Base-by-base conservation (phyloP, 2,797 vertebrate species). In the Microchirus variegatus region DNA sequence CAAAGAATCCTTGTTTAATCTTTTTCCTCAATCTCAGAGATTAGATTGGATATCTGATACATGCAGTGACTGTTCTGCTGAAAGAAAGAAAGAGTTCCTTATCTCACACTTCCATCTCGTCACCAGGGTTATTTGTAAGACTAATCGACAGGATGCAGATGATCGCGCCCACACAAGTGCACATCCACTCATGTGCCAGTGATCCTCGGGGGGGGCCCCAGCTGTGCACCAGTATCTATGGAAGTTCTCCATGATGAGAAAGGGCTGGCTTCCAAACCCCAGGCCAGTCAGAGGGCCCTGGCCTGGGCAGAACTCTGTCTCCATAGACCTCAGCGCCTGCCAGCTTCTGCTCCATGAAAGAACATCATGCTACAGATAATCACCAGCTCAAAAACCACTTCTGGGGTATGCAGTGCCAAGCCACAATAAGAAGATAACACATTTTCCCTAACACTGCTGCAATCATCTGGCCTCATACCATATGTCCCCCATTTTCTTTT, bases 231-330 rank as follows among this genome's bases (percentile, higher is more conserved):
- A 85, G 70, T 53, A 74, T 71, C 54, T 65, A 43, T 74, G 70
- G 66, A 79, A 54, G 70, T 68, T 63, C 60, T 78, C 59, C 15
- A 57, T 43, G 62, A 59, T 59, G 68, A 77, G 49, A 73, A 51
- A 43, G 51, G 84, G 73, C 70, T 63, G 57, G 51, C 40, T 67
- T 90, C 78, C 81, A 88, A 80, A 85, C 67, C 81, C 53, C 67
- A 75, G 69, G 62, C 76, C 73, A 81, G 78, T 70, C 59, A 16
- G 61, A 74, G 67, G 54, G 63, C 67, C 67, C 57, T 74, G 70
- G 73, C 73, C 83, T 78, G 77, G 80, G 81, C 80, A 89, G 84
- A 84, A 78, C 72, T 77, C 61, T 74, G 85, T 84, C 85, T 85
- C 75, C 75, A 73, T 10, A 31, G 74, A 75, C 68, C 56, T 78